Evolutionary conservation across 2,113 vertebrate species (phyloP).

Genomic region (Astur gentilis): DNA sequence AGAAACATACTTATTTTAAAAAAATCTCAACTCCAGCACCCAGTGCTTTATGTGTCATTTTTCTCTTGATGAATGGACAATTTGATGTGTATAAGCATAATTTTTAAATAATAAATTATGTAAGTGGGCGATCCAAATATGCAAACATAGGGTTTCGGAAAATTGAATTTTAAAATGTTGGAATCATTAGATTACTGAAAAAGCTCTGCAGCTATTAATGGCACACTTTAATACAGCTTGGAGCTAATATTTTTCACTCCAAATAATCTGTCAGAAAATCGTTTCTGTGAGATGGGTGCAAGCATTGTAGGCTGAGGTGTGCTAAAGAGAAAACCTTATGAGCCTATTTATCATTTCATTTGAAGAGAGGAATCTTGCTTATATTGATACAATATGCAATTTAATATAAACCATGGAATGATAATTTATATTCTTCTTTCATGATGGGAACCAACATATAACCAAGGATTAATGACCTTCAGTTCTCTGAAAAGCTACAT

Average conservation of each 20-base stretch:
- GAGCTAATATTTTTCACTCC: constrained; percentile 55
- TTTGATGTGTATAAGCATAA: constrained; percentile 17
- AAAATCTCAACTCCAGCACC: not conserved
- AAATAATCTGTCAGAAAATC: constrained; percentile 48
- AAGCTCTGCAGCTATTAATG: not conserved
- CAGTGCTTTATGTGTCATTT: not conserved
- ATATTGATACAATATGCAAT: not conserved
- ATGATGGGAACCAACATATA: not conserved
- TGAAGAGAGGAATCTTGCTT: not conserved
- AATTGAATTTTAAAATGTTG: constrained; percentile 42
- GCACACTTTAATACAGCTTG: constrained; percentile 16
- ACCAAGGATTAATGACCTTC: not conserved
- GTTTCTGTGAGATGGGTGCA: not conserved
- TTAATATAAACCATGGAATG: not conserved
- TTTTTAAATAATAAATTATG: constrained; percentile 44
- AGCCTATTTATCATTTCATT: constrained; percentile 13
- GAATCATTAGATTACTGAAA: constrained; percentile 15
- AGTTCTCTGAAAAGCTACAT: not conserved
- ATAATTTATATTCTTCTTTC: constrained; percentile 8
- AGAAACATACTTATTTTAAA: not conserved
- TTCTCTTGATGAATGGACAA: not conserved
- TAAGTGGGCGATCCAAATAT: not conserved
- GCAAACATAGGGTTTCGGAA: not conserved
- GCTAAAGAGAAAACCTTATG: not conserved
- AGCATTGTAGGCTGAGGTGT: not conserved